Conservation (phyloP, 2,888 invertebrate genomes). For the Microchrysa polita region DNA sequence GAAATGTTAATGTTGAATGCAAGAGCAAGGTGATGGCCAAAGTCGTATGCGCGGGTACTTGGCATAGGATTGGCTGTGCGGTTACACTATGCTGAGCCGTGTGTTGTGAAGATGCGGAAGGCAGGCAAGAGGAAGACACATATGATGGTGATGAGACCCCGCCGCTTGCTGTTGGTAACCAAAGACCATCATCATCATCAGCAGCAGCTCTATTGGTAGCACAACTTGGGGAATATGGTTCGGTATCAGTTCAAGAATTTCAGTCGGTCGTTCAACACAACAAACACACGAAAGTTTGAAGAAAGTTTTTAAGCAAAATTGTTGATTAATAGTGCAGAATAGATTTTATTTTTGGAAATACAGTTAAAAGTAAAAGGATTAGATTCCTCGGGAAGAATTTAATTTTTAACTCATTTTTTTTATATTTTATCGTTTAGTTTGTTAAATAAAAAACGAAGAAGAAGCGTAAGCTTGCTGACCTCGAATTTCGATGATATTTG, state of each 20-base stretch:
- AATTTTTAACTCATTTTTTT: no score
- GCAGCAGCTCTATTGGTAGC: no score
- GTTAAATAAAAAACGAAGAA: no score
- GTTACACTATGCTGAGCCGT: constrained; percentile 10
- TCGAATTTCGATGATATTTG: constrained; percentile 20
- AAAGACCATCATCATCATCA: constrained; percentile 15
- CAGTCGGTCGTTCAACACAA: constrained; percentile 43
- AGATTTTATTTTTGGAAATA: background rate
- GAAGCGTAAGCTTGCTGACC: background rate
- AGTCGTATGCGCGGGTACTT: background rate
- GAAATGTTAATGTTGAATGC: background rate
- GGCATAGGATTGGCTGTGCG: no score
- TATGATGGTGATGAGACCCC: no score
- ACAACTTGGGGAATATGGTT: no score
- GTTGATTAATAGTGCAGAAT: no score
- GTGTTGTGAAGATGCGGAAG: constrained; percentile 17
- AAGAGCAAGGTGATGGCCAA: constrained; percentile 38
- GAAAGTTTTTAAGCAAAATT: no score
- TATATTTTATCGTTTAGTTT: no score
- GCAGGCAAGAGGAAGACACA: no score
- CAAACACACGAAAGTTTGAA: background rate
- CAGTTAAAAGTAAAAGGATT: background rate
- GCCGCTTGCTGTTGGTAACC: no score
- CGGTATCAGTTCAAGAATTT: constrained; percentile 41
- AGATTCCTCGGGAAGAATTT: background rate